Evolutionary conservation across 2,888 invertebrate genomes (phyloP).

Genomic region (Machimus atricapillus): DNA sequence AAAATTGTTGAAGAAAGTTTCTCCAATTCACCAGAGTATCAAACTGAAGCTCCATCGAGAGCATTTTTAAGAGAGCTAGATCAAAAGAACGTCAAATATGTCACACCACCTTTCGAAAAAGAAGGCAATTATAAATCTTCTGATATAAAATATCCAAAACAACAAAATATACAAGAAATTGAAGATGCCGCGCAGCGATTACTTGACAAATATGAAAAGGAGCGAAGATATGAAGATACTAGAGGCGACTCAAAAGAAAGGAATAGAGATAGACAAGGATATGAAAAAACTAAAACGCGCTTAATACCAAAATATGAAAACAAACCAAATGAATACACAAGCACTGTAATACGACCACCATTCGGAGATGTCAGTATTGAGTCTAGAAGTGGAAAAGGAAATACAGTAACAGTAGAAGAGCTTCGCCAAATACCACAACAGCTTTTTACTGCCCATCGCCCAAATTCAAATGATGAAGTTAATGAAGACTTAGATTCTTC

Average conservation of each 20-base stretch:
- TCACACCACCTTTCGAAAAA: not conserved
- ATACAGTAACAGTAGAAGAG: not conserved
- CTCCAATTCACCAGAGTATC: constrained; percentile 43
- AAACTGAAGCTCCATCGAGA: constrained; percentile 57
- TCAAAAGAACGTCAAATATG: constrained; percentile 42
- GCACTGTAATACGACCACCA: not conserved
- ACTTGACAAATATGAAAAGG: not conserved
- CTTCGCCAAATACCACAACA: not conserved
- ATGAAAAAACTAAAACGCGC: not conserved
- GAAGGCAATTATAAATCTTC: not conserved
- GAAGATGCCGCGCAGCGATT: not conserved
- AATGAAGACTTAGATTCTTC: not conserved
- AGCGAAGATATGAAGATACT: not conserved
- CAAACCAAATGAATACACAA: not conserved
- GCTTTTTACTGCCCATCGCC: not conserved
- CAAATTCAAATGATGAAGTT: not conserved
- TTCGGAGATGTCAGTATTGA: not conserved
- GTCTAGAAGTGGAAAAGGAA: not conserved
- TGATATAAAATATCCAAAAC: not conserved
- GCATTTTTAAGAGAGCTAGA: constrained; percentile 58
- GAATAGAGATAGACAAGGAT: not conserved
- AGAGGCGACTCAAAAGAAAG: not conserved
- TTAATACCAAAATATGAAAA: not conserved
- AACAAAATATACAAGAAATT: not conserved
- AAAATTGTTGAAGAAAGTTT: constrained; percentile 52